Evolutionary conservation across 1,140 invertebrate species (phyloP), one percentile per base, ranked within the genome.

Genomic region (Drosophila arizonae): DNA sequence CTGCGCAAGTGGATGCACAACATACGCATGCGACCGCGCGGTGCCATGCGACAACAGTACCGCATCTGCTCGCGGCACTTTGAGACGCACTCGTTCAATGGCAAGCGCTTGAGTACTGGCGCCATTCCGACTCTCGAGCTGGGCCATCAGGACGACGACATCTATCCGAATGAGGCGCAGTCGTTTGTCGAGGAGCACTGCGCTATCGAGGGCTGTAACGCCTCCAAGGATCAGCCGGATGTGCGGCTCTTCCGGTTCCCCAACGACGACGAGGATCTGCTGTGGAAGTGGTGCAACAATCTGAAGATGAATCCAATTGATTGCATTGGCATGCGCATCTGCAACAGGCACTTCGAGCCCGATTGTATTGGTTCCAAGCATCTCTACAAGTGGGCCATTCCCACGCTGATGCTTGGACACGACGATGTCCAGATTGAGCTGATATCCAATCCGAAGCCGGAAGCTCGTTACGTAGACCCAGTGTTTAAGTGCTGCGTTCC

Each of bases 221-320:
- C 82, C 0, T 61, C 68, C 10, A 91, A 90, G 17, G 90, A 87
- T 4, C 76, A 90, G 50, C 67, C 81, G 5, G 90, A 90, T 2
- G 86, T 91, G 13, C 77, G 86, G 0, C 80, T 91, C 0, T 91
- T 91, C 64, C 82, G 84, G 11, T 91, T 91, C 17, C 90, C 90
- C 36, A 82, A 70, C 10, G 90, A 91, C 4, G 90, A 91, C 69
- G 90, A 91, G 52, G 90, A 91, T 45, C 56, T 90, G 48, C 57
- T 91, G 2, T 90, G 81, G 82, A 91, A 91, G 54, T 91, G 90
- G 90, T 91, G 90, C 52, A 85, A 91, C 28, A 91, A 91, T 58
- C 77, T 91, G 0, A 91, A 91, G 58, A 88, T 91, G 86, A 88
- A 90, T 62, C 82, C 90, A 0, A 74, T 79, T 4, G 90, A 91